Conservation (phyloP, 2,888 invertebrate genomes). For the Diachrysia chrysitis region DNA sequence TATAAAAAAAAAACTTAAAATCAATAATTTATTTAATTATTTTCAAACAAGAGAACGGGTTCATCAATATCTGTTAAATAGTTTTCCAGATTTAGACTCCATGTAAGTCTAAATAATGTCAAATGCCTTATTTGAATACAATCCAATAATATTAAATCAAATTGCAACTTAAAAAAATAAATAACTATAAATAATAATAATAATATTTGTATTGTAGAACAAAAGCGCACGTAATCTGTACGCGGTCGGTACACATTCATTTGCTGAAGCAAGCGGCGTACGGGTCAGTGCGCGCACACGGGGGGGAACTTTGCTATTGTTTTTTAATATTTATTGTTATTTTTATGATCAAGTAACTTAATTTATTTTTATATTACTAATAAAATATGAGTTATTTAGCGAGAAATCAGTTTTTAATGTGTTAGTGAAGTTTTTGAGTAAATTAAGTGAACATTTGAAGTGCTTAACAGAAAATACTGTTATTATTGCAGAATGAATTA, state of each 20-base stretch:
- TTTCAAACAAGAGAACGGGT: too few species aligned
- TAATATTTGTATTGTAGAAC: conserved; percentile 20
- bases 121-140: neutral
- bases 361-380: conserved; percentile 1
- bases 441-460: neutral
- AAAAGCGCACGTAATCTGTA: conserved; percentile 43
- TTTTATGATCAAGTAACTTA: neutral
- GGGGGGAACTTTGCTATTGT: conserved; percentile 27
- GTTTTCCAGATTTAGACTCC: too few species aligned
- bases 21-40: too few species aligned
- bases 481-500: neutral
- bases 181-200: neutral
- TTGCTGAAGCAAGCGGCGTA: conserved; percentile 62
- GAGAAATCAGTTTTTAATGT: neutral
- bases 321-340: conserved; percentile 17
- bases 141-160: neutral
- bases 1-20: too few species aligned
- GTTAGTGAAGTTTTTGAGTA: neutral
- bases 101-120: too few species aligned
- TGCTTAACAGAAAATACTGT: neutral
- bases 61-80: too few species aligned
- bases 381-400: neutral
- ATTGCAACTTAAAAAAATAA: neutral
- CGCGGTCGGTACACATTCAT: conserved; percentile 60
- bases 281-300: conserved; percentile 59